phyloP scores from a whole-genome alignment of 2,797 vertebrate species.

The Numenius phaeopus region DNA sequence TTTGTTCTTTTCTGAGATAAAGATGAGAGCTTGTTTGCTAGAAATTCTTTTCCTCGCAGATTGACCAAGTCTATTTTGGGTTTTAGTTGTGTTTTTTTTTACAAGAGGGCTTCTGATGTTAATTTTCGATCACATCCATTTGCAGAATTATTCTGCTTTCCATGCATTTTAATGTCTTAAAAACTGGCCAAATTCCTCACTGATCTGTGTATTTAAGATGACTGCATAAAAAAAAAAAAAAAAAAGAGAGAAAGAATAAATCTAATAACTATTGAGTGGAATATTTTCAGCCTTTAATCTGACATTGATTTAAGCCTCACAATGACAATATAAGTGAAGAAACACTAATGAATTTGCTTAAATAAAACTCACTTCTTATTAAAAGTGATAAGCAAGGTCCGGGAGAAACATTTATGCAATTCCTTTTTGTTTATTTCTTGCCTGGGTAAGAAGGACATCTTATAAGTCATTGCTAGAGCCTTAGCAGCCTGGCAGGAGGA shows the following conservation, averaged over 20 bases:
- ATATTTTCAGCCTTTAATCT: conserved; percentile 52
- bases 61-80: background rate
- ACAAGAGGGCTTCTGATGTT: background rate
- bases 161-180: background rate
- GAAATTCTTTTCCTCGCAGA: background rate
- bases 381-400: background rate
- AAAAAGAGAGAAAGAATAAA: background rate
- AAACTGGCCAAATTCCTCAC: background rate
- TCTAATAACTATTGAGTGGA: conserved; percentile 35
- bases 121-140: background rate
- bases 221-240: background rate
- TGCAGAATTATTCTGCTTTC: background rate
- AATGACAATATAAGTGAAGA: conserved; percentile 40
- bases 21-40: background rate
- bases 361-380: conserved; percentile 28
- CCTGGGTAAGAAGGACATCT: background rate
- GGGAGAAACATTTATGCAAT: background rate
- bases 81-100: background rate
- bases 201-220: conserved; percentile 3
- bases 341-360: conserved; percentile 41
- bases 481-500: background rate
- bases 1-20: background rate
- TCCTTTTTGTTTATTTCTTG: background rate
- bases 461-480: background rate
- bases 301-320: conserved; percentile 54